These are phyloP conservation scores for Subanguina moxae DNA, from an alignment of 1,140 invertebrate genomes.

Conservation along the genomic window DNA sequence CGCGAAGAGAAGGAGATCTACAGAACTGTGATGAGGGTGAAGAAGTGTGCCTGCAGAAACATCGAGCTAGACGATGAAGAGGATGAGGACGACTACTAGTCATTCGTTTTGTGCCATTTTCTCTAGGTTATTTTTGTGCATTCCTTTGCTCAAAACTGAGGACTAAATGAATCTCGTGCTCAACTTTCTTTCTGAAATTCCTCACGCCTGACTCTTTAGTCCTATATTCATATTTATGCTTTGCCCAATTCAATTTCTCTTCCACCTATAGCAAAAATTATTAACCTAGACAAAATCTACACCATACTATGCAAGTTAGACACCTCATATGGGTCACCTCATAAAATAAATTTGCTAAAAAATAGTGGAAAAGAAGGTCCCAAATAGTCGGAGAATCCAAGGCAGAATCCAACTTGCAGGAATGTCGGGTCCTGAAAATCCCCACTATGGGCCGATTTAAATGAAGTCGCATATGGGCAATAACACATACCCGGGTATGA, in stretches of 20 bases:
- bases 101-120: background rate
- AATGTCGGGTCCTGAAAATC: too few species aligned
- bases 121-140: background rate
- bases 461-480: too few species aligned
- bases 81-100: constrained; percentile 19
- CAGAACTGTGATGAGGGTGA: constrained; percentile 41
- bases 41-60: constrained; percentile 40
- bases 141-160: constrained; percentile 2
- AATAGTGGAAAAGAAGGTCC: too few species aligned
- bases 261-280: too few species aligned
- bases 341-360: too few species aligned
- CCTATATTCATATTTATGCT: constrained; percentile 1
- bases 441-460: too few species aligned
- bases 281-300: too few species aligned
- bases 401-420: too few species aligned
- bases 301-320: too few species aligned
- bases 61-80: constrained; percentile 31
- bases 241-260: background rate
- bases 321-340: too few species aligned
- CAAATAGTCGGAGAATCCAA: too few species aligned
- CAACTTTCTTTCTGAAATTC: constrained; percentile 6
- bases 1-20: constrained; percentile 28
- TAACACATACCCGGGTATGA: too few species aligned
- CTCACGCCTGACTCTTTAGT: constrained; percentile 6
- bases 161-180: constrained; percentile 8